phyloP scores from a whole-genome alignment of 2,888 invertebrate genomes.

The Autographa pulchrina region DNA sequence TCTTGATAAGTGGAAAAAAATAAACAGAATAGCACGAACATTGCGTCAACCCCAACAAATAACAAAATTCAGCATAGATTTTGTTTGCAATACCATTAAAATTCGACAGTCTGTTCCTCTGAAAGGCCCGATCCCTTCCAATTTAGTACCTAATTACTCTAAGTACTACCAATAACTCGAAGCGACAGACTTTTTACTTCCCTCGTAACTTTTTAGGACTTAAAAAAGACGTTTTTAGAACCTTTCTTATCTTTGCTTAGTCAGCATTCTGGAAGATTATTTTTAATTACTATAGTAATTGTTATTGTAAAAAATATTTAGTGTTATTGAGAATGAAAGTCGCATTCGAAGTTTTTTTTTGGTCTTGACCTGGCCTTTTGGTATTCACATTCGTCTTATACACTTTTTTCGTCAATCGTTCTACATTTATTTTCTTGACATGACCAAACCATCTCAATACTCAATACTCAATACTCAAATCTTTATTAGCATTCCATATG shows the following conservation, averaged over 20 bases:
- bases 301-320: not conserved
- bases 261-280: not conserved
- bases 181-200: conserved; percentile 24
- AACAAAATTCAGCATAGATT: not conserved
- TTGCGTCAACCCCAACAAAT: no score
- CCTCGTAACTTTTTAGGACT: conserved; percentile 27
- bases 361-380: no score
- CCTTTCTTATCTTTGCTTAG: not conserved
- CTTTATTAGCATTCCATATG: no score
- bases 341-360: no score
- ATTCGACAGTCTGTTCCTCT: not conserved
- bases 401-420: no score
- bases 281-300: not conserved
- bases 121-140: conserved; percentile 16
- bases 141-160: conserved; percentile 39
- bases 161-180: conserved; percentile 24
- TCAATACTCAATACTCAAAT: no score
- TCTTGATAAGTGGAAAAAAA: no score
- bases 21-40: no score
- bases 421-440: no score
- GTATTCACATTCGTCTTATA: no score
- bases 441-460: no score
- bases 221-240: conserved; percentile 16
- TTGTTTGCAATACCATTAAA: not conserved
- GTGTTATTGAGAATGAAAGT: not conserved